Evolutionary conservation across 2,113 vertebrate genomes (phyloP), one percentile per base, ranked within the genome.

Genomic region (Tautogolabrus adspersus): DNA sequence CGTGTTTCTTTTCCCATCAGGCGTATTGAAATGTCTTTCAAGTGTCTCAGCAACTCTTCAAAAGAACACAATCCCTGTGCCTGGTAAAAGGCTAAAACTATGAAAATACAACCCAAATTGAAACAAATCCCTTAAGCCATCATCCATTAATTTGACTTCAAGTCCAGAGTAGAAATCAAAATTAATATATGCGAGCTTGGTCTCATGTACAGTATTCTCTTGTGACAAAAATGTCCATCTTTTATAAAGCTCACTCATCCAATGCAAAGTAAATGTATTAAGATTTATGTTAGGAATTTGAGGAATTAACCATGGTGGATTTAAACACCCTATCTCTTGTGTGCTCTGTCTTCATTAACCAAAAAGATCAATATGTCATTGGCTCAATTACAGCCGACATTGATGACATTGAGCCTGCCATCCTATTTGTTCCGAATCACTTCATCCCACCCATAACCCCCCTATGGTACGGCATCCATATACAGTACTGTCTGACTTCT

Each of bases 321-420:
- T 87, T 90, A 81, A 88, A 67, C 81, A 57, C 55, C 72, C 44
- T 51, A 72, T 87, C 76, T 84, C 79, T 49, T 38, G 74, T 77
- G 83, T 87, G 83, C 86, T 92, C 86, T 92, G 85, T 92, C 89
- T 92, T 92, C 88, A 92, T 93, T 93, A 93, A 91, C 89, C 87
- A 69, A 72, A n/a, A 74, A 88, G 82, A 92, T 93, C 90, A 89
- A 93, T 92, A 92, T 83, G 88, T 91, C 89, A 88, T 90, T 66
- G 75, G 77, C 85, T 92, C 87, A 89, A 90, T 93, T 92, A 90
- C 76, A 13, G 38, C 74, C 78, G 83, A 85, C 90, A 87, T 76
- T 83, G 84, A 89, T 85, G 87, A 91, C 87, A 90, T 84, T 84
- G 88, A 91, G 85, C 72, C 58, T 49, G 58, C 87, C 76, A 57